Percentiles rank a stretch among this genome's conserved stretches.
Conservation (phyloP, 2,113 vertebrate species). For the Etia nguti region DNA sequence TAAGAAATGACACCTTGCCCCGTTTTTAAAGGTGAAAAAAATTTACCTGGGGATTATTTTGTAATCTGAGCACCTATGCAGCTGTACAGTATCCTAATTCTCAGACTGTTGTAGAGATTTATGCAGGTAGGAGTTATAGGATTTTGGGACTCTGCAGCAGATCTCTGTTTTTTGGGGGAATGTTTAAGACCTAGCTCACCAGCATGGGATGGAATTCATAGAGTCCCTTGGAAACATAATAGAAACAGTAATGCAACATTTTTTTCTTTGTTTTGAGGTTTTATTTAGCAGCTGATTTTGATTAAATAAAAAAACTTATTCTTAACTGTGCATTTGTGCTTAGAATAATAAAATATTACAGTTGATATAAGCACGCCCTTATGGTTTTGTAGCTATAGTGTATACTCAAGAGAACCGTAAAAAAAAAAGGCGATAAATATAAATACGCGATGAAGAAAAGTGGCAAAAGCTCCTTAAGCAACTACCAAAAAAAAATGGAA, state of each 20-base stretch:
- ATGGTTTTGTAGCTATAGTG: neutral
- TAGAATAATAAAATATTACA: neutral
- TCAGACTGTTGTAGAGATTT: slow-evolving; percentile 57
- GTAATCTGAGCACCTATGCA: slow-evolving; percentile 69
- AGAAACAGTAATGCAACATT: slow-evolving; percentile 48
- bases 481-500: neutral
- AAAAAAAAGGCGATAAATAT: neutral
- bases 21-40: slow-evolving; percentile 64
- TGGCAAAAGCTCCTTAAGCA: neutral
- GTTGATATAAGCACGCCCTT: neutral
- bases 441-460: neutral
- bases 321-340: neutral
- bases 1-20: slow-evolving; percentile 57
- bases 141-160: slow-evolving; percentile 40
- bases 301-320: neutral
- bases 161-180: slow-evolving; percentile 28
- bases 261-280: rapidly evolving
- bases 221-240: slow-evolving; percentile 69
- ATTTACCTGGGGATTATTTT: slow-evolving; percentile 75
- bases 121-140: slow-evolving; percentile 50
- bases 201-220: slow-evolving; percentile 43
- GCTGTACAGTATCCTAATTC: slow-evolving; percentile 63
- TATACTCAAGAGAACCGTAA: neutral
- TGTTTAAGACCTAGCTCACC: slow-evolving; percentile 50
- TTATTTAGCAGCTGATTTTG: neutral